These are phyloP conservation scores for Orycteropus afer DNA, from an alignment of 2,113 vertebrate genomes.

Conservation along the genomic window DNA sequence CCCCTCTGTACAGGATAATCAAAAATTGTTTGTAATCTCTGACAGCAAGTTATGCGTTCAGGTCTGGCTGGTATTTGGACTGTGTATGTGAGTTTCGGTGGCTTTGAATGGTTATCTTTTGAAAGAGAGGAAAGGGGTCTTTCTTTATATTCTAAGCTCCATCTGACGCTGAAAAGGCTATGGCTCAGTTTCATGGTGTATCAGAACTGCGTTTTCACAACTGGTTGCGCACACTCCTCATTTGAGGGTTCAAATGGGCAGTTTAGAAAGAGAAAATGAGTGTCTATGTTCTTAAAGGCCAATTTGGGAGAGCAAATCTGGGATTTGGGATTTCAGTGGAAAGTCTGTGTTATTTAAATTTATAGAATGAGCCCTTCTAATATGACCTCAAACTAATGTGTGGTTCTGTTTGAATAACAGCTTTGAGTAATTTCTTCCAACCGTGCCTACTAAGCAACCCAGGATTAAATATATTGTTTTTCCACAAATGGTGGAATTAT, in stretches of 20 bases:
- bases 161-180: not conserved
- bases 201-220: conserved; percentile 25
- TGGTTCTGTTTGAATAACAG: not conserved
- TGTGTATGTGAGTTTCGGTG: not conserved
- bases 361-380: conserved; percentile 51
- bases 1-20: not conserved
- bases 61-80: not conserved
- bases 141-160: not conserved
- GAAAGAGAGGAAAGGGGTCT: not conserved
- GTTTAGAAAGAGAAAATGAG: conserved; percentile 60
- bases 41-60: not conserved
- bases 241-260: conserved; percentile 7
- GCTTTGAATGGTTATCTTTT: not conserved
- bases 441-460: not conserved
- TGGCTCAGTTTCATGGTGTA: not conserved
- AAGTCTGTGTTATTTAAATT: conserved; percentile 63
- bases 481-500: not conserved
- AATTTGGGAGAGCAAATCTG: conserved; percentile 45
- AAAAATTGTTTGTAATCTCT: not conserved
- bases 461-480: not conserved
- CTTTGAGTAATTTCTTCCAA: conserved; percentile 11
- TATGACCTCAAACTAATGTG: conserved; percentile 36
- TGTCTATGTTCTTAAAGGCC: conserved; percentile 41
- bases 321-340: conserved; percentile 49
- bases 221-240: not conserved